These are phyloP conservation scores for Hippoglossus stenolepis DNA, from an alignment of 2,113 vertebrate species.

Conservation along the genomic window DNA sequence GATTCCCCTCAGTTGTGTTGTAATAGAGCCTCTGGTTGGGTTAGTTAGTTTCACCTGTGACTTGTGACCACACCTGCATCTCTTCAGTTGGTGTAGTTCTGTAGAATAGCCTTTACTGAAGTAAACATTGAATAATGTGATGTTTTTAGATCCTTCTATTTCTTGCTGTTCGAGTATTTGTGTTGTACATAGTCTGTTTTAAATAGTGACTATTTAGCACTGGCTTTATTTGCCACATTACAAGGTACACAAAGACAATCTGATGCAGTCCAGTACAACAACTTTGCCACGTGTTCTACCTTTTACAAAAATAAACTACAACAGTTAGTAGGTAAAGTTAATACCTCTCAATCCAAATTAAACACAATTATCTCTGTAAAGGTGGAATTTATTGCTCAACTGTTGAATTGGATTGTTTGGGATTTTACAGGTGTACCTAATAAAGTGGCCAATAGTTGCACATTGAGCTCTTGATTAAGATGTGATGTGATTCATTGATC, in stretches of 20 bases:
- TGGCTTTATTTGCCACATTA: too few relatives aligned
- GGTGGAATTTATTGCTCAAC: background rate
- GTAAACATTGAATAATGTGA: background rate
- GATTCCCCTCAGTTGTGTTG: background rate
- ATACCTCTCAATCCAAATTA: too few relatives aligned
- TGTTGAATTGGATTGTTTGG: background rate
- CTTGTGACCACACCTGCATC: background rate
- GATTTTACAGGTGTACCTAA: background rate
- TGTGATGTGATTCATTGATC: background rate
- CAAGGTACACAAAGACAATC: too few relatives aligned
- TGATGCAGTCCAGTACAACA: background rate
- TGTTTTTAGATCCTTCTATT: background rate
- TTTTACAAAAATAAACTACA: too few relatives aligned
- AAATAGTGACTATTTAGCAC: too few relatives aligned
- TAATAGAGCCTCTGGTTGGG: constrained; percentile 12
- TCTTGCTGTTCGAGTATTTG: constrained; percentile 5
- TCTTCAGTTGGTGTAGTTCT: background rate
- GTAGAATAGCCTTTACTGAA: background rate
- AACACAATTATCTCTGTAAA: too few relatives aligned
- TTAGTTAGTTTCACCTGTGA: constrained; percentile 28
- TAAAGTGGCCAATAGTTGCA: background rate
- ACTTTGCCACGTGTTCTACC: background rate
- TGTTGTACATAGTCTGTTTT: background rate
- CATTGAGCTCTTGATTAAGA: background rate
- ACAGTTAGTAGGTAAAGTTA: too few relatives aligned